Evolutionary conservation across 2,113 vertebrate genomes (phyloP).

Genomic region (Thunnus thynnus): DNA sequence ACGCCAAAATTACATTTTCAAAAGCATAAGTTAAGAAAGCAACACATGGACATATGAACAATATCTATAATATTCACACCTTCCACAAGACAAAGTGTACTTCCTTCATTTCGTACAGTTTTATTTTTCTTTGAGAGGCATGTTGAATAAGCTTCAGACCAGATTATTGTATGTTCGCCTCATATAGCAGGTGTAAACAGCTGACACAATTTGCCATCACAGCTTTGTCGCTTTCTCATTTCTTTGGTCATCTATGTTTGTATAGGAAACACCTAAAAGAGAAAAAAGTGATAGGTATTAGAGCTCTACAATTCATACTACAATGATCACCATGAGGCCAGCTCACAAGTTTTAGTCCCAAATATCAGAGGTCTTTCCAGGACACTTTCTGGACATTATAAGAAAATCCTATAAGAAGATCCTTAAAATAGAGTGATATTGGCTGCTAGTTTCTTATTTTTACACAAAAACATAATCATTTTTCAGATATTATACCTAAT

Average conservation of each 20-base stretch:
- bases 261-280: constrained; percentile 58
- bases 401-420: too few species aligned
- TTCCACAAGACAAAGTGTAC: not conserved
- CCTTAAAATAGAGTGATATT: too few species aligned
- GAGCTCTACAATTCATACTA: not conserved
- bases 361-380: too few species aligned
- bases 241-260: constrained; percentile 14
- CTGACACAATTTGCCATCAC: constrained; percentile 36
- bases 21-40: constrained; percentile 68
- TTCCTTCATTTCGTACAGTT: constrained; percentile 7
- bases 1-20: constrained; percentile 9
- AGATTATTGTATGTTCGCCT: not conserved
- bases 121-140: not conserved
- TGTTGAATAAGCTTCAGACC: not conserved
- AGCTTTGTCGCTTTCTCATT: not conserved
- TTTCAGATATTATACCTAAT: too few species aligned
- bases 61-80: constrained; percentile 26
- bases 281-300: not conserved
- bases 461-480: too few species aligned
- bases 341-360: too few species aligned
- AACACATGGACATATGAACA: not conserved
- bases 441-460: too few species aligned
- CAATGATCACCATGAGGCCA: not conserved
- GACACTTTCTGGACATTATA: too few species aligned
- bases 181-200: not conserved